Evolutionary conservation across 2,113 vertebrate genomes (phyloP).

Genomic region (Ceyx melanurus): DNA sequence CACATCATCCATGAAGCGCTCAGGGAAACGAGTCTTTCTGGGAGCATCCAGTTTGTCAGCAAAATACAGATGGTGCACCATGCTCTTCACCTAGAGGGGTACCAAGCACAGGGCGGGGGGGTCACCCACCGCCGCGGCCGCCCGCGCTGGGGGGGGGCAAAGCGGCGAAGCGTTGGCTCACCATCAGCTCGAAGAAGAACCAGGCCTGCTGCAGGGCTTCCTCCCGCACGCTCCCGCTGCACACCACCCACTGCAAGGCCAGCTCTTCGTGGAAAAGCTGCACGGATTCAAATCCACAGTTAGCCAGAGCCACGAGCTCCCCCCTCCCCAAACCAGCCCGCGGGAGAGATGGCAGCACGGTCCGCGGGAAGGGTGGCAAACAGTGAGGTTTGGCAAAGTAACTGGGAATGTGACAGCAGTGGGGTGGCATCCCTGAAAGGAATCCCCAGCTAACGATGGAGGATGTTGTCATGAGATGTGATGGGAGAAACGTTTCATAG

Average conservation of each 20-base stretch:
- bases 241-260: conserved; percentile 98
- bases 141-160: no score
- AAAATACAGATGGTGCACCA: conserved; percentile 97
- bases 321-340: conserved; percentile 4
- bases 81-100: conserved; percentile 90
- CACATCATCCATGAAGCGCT: conserved; percentile 99
- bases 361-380: conserved; percentile 50
- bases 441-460: conserved; percentile 63
- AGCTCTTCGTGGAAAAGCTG: conserved; percentile 98
- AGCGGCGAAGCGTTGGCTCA: conserved; percentile 64
- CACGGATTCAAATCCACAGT: conserved; percentile 62
- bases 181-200: conserved; percentile 99
- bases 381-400: conserved; percentile 66
- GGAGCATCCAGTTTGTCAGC: conserved; percentile 92
- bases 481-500: conserved; percentile 60
- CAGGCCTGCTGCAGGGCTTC: conserved; percentile 96
- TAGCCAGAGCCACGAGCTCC: background rate
- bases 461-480: conserved; percentile 55
- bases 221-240: conserved; percentile 96
- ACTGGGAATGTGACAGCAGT: conserved; percentile 52
- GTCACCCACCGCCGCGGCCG: no score
- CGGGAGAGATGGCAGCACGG: conserved; percentile 35
- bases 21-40: conserved; percentile 94
- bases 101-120: no score
- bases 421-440: conserved; percentile 72